Conservation (phyloP, 2,797 vertebrate genomes). For the Lagodon rhomboides region DNA sequence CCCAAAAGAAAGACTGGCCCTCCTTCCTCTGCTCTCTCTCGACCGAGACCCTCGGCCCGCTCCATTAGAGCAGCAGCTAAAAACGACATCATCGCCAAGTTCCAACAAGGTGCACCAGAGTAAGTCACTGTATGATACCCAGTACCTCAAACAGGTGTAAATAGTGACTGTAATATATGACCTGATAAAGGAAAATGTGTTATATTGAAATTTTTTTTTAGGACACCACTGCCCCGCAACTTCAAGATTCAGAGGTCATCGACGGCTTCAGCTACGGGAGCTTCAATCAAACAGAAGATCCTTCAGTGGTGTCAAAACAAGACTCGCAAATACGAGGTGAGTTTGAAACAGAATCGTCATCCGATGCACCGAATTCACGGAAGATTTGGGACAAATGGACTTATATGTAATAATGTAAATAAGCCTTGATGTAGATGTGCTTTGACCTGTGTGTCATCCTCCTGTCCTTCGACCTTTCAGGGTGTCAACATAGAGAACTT, state of each 20-base stretch:
- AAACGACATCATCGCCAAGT: conserved; percentile 87
- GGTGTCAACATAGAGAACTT: conserved; percentile 97
- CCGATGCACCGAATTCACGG: neutral
- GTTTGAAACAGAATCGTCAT: conserved; percentile 25
- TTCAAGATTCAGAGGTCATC: conserved; percentile 90
- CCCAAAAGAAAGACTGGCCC: conserved; percentile 75
- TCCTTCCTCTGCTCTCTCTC: conserved; percentile 55
- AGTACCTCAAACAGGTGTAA: neutral
- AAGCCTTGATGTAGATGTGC: neutral
- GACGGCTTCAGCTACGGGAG: conserved; percentile 87
- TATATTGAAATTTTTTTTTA: conserved; percentile 52
- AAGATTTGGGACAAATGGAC: neutral
- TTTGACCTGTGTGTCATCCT: neutral
- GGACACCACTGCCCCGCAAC: conserved; percentile 79
- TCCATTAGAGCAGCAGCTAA: conserved; percentile 72
- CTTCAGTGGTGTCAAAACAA: conserved; percentile 97
- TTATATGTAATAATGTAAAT: neutral
- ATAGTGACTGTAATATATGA: neutral
- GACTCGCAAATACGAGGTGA: conserved; percentile 94
- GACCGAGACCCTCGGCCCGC: conserved; percentile 75
- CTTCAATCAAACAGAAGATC: conserved; percentile 97
- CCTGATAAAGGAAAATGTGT: neutral
- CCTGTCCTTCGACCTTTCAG: conserved; percentile 74
- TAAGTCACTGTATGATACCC: conserved; percentile 57
- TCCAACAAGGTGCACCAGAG: conserved; percentile 85